Evolutionary conservation across 2,888 invertebrate genomes (phyloP).

Genomic region (Pediacus dermestoides): DNA sequence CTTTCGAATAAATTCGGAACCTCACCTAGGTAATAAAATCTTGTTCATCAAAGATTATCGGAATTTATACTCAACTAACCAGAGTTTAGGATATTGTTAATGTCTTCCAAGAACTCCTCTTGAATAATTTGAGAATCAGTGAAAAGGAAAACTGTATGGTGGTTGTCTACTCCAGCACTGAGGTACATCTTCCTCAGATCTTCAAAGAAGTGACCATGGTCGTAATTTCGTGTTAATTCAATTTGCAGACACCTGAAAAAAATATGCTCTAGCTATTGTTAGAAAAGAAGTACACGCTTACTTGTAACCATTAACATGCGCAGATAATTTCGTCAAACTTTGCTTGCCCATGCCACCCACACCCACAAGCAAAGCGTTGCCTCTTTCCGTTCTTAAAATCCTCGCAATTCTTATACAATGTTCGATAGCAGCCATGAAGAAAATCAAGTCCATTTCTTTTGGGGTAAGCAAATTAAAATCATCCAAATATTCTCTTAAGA

Average conservation of each 20-base stretch:
- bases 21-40: too few species aligned
- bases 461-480: constrained; percentile 76
- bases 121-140: constrained; percentile 88
- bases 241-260: constrained; percentile 75
- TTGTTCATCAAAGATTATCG: constrained; percentile 36
- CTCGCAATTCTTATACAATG: constrained; percentile 83
- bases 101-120: constrained; percentile 88
- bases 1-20: constrained; percentile 88
- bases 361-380: constrained; percentile 84
- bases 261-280: background rate
- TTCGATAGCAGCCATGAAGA: constrained; percentile 86
- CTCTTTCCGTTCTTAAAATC: constrained; percentile 79
- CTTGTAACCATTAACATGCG: constrained; percentile 82
- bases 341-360: constrained; percentile 90
- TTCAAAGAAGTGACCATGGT: constrained; percentile 78
- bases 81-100: constrained; percentile 88
- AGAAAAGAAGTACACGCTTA: too few species aligned
- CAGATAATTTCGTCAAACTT: constrained; percentile 78
- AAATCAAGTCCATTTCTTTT: constrained; percentile 78
- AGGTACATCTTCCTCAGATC: constrained; percentile 78
- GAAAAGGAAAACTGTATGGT: constrained; percentile 80
- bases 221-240: constrained; percentile 80
- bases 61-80: constrained; percentile 49
- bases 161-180: constrained; percentile 69
- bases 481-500: constrained; percentile 79